phyloP scores from a whole-genome alignment of 2,888 invertebrate genomes.

The Clivina fossor region DNA sequence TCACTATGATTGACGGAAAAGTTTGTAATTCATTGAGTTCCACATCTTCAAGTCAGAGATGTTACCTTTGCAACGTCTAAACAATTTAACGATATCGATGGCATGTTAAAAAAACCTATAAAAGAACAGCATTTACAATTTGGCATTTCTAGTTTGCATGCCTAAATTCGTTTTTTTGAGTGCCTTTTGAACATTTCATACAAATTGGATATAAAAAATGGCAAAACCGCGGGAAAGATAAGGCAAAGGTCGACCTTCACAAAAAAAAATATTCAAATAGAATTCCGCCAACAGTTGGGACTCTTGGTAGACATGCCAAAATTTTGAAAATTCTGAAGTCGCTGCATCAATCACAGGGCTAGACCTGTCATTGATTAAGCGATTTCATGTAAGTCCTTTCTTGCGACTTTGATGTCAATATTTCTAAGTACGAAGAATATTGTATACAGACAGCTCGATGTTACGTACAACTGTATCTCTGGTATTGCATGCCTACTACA shows the following conservation, averaged over 20 bases:
- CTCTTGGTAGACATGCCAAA: constrained; percentile 39
- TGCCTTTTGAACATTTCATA: constrained; percentile 44
- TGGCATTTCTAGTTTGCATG: constrained; percentile 43
- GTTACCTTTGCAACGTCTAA: constrained; percentile 43
- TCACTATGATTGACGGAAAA: constrained; percentile 44
- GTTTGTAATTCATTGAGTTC: constrained; percentile 42
- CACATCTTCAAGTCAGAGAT: constrained; percentile 40
- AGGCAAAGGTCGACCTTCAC: background rate
- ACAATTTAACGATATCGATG: constrained; percentile 38
- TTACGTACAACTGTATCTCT: constrained; percentile 41
- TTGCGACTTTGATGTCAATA: constrained; percentile 41
- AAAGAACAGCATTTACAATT: constrained; percentile 35
- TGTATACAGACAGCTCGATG: constrained; percentile 29
- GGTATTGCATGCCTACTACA: constrained; percentile 45
- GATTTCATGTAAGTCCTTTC: constrained; percentile 40
- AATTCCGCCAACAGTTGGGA: constrained; percentile 30
- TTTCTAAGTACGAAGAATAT: constrained; percentile 40
- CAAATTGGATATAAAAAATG: constrained; percentile 43
- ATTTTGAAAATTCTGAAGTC: constrained; percentile 37
- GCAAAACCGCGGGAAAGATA: constrained; percentile 43
- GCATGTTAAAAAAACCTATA: constrained; percentile 23
- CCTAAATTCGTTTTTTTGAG: constrained; percentile 46
- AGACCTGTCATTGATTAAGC: constrained; percentile 40
- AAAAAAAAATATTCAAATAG: constrained; percentile 39
- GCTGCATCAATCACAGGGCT: constrained; percentile 45